Conservation (phyloP, 2,797 vertebrate genomes). For the Tokudaia muenninki region DNA sequence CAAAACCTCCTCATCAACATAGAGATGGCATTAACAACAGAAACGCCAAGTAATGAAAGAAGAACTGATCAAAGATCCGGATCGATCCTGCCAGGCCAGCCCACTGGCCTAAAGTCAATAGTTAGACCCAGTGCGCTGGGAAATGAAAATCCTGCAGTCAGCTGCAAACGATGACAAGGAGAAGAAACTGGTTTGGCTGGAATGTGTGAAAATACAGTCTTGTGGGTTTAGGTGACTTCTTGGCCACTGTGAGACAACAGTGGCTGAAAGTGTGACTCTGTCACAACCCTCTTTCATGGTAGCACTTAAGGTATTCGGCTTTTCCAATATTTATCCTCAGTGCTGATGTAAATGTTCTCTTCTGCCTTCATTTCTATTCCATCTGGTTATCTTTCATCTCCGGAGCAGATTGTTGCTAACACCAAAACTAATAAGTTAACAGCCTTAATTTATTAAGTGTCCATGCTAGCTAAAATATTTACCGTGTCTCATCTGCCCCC, state of each 20-base stretch:
- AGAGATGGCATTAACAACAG: background rate
- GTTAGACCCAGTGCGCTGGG: background rate
- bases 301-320: background rate
- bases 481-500: background rate
- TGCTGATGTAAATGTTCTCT: background rate
- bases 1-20: background rate
- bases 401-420: conserved; percentile 21
- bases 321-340: background rate
- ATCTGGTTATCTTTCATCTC: conserved; percentile 39
- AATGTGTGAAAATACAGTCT: background rate
- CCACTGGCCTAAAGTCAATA: background rate
- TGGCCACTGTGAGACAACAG: conserved; percentile 10
- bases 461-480: background rate
- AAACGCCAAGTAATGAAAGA: background rate
- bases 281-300: background rate
- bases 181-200: conserved; percentile 30
- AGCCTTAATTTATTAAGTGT: background rate
- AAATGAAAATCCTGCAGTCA: background rate
- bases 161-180: background rate
- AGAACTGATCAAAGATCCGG: background rate
- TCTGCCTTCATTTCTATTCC: background rate
- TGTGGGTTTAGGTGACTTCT: background rate
- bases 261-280: background rate
- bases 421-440: conserved; percentile 26
- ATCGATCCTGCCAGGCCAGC: background rate